Evolutionary conservation across 2,888 invertebrate genomes (phyloP).

Genomic region (Sthenelais limicola): DNA sequence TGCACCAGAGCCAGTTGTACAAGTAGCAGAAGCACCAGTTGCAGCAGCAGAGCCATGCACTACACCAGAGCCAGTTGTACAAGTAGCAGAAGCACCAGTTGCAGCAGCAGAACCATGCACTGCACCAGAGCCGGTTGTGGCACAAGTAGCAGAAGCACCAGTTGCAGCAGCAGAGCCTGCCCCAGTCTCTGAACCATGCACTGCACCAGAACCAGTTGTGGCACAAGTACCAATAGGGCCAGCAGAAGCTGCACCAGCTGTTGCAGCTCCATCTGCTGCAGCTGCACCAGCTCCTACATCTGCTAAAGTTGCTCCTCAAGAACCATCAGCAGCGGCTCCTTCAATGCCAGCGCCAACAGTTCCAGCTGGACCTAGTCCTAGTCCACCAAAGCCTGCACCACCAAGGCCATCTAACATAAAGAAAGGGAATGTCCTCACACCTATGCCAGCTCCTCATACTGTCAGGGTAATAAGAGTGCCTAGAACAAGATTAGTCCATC

Average conservation of each 20-base stretch:
- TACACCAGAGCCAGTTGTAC: neutral
- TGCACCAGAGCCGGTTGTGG: neutral
- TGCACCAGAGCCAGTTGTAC: neutral
- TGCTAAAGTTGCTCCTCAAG: neutral
- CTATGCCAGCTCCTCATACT: too few relatives aligned
- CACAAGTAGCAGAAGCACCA: neutral
- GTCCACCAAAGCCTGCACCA: neutral
- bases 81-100: neutral
- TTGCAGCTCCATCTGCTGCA: neutral
- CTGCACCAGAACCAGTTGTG: neutral
- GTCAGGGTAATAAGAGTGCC: too few relatives aligned
- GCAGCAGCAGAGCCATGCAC: neutral
- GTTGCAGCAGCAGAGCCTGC: neutral
- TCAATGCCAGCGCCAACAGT: neutral
- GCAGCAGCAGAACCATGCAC: neutral
- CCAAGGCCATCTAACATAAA: neutral
- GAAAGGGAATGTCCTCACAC: too few relatives aligned
- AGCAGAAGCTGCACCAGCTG: neutral
- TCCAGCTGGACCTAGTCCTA: neutral
- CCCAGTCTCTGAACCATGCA: neutral
- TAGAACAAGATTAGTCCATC: too few relatives aligned
- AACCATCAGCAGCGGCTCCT: neutral
- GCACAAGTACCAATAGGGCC: neutral
- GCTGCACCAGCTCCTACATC: neutral
- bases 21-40: neutral